A percentile compares a stretch with the other conserved stretches of the same genome.
These are phyloP conservation scores for Chromis chromis DNA, from an alignment of 2,797 vertebrate species.

Conservation along the genomic window DNA sequence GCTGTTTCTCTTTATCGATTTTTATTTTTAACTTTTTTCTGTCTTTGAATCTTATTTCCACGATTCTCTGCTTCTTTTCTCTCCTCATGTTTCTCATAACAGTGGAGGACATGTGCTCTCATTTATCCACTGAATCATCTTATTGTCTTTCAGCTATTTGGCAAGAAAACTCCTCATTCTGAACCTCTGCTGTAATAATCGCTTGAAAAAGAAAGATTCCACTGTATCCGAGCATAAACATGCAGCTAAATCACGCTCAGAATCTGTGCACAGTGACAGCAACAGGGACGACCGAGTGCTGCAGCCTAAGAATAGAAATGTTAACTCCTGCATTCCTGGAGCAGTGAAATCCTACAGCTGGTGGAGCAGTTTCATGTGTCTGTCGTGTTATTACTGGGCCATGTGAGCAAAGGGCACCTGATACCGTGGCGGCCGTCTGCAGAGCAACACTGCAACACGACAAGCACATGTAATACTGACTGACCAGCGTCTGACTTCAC, in stretches of 20 bases:
- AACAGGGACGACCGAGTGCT: not conserved
- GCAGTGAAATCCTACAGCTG: slow-evolving; percentile 28
- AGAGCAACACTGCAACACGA: slow-evolving; percentile 3
- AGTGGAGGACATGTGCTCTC: not conserved
- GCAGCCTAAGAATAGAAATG: slow-evolving; percentile 47
- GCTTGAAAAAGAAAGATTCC: slow-evolving; percentile 14
- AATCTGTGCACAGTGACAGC: not conserved
- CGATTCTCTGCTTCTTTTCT: too few species aligned
- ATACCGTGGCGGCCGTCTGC: slow-evolving; percentile 19
- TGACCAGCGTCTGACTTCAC: not conserved
- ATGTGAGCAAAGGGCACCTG: slow-evolving; percentile 46
- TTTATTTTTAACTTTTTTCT: not conserved
- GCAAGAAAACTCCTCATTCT: not conserved
- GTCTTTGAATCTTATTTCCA: too few species aligned
- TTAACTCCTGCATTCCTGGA: slow-evolving; percentile 24
- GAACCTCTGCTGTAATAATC: slow-evolving; percentile 4
- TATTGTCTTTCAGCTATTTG: slow-evolving; percentile 44
- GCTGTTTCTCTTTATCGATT: too few species aligned
- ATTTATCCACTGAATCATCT: slow-evolving; percentile 38
- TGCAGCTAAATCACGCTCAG: not conserved
- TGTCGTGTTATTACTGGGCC: slow-evolving; percentile 25
- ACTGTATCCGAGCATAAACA: not conserved
- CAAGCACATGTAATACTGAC: not conserved
- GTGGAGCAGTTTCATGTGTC: slow-evolving; percentile 33
- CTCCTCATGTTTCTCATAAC: not conserved